A percentile compares a stretch with the other conserved stretches of the same genome.
Conservation (phyloP, 2,113 vertebrate species). For the Phalacrocorax pelagicus region DNA sequence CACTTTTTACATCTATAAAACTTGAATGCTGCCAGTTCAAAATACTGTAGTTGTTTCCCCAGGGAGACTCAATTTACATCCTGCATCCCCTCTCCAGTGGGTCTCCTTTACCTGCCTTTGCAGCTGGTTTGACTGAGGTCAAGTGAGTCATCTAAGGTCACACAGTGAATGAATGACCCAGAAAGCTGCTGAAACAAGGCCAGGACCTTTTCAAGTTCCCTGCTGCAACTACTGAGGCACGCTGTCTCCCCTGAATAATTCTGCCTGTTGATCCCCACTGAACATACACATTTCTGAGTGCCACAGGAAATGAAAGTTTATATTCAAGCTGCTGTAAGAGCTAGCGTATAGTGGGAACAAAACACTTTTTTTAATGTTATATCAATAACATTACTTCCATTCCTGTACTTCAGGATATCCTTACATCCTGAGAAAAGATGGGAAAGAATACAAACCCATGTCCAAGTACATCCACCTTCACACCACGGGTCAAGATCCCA, state of each 20-base stretch:
- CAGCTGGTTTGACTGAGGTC: background rate
- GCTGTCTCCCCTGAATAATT: conserved; percentile 2
- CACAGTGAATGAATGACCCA: background rate
- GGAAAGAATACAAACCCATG: background rate
- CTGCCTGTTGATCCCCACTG: background rate
- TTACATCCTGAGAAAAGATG: background rate
- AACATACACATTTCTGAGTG: background rate
- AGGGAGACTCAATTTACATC: background rate
- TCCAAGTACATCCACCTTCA: background rate
- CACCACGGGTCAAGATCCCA: background rate
- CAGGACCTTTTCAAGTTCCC: conserved; percentile 1
- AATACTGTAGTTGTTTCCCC: background rate
- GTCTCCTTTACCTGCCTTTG: background rate
- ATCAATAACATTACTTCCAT: background rate
- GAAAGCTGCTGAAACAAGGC: conserved; percentile 16
- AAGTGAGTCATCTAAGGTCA: conserved; percentile 5
- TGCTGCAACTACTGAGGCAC: conserved; percentile 2
- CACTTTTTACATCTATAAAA: background rate
- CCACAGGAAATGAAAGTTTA: conserved; percentile 26
- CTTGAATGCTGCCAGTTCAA: background rate
- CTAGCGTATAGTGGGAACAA: background rate
- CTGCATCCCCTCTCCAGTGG: background rate
- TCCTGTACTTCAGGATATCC: background rate
- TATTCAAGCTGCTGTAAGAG: background rate
- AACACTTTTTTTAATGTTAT: background rate